Evolutionary conservation across 2,888 invertebrate species (phyloP).

Genomic region (Syrista parreyssii): DNA sequence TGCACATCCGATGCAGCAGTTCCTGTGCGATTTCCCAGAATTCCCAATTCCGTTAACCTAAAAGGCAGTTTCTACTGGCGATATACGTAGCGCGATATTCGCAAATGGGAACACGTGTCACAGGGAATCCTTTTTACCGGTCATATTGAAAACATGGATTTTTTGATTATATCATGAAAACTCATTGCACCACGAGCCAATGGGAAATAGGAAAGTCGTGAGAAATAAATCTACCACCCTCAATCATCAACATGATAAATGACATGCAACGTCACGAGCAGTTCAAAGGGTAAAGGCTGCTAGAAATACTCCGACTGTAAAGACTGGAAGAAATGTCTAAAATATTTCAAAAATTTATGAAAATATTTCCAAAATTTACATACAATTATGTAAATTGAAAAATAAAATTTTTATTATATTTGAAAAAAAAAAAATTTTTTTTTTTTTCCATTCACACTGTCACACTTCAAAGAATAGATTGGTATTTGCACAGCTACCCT

Average conservation of each 20-base stretch:
- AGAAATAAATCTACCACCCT: neutral
- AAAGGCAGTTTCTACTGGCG: neutral
- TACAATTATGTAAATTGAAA: neutral
- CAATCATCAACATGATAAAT: neutral
- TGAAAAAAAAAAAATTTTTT: neutral
- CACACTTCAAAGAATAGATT: neutral
- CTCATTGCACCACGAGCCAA: neutral
- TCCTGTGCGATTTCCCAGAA: neutral
- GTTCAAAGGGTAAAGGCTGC: neutral
- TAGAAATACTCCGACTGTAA: neutral
- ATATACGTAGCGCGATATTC: neutral
- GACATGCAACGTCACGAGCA: neutral
- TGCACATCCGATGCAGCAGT: neutral
- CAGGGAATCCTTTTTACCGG: neutral
- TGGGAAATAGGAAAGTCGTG: neutral
- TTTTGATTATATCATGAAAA: neutral
- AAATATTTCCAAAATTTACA: neutral
- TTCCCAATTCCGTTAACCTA: neutral
- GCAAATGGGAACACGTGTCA: neutral
- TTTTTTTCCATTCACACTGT: neutral
- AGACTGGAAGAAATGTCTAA: neutral
- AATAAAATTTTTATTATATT: neutral
- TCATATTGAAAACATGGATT: neutral
- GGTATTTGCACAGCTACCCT: neutral
- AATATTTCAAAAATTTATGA: neutral